These are phyloP conservation scores for Indicator indicator DNA, from an alignment of 2,113 vertebrate genomes.

Conservation along the genomic window DNA sequence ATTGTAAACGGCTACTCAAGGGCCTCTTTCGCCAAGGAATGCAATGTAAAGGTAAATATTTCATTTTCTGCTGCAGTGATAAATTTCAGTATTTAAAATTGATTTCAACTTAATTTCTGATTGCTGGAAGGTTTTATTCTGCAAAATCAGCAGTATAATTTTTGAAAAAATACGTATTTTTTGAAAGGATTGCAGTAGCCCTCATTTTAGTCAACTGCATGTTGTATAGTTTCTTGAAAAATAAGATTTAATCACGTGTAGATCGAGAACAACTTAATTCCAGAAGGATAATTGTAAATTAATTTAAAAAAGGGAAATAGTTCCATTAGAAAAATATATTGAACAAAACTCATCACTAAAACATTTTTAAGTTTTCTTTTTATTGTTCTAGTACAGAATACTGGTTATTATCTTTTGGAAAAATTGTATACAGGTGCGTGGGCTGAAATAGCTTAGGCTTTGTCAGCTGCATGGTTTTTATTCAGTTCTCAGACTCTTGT, in stretches of 20 bases:
- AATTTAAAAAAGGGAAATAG: not conserved
- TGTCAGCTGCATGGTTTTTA: not conserved
- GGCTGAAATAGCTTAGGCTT: not conserved
- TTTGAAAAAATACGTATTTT: not conserved
- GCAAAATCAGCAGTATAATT: not conserved
- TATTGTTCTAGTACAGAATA: not conserved
- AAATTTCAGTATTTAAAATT: not conserved
- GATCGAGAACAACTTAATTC: not conserved
- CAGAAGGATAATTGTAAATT: not conserved
- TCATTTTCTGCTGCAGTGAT: not conserved
- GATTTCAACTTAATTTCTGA: not conserved
- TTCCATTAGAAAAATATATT: not conserved
- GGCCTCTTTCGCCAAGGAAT: conserved; percentile 98
- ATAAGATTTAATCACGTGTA: not conserved
- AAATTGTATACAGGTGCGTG: not conserved
- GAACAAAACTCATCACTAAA: not conserved
- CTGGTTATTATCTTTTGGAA: not conserved
- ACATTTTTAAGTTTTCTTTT: not conserved
- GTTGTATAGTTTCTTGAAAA: not conserved
- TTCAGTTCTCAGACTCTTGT: not conserved
- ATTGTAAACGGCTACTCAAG: conserved; percentile 95
- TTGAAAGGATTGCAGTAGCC: not conserved
- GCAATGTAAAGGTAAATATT: conserved; percentile 93
- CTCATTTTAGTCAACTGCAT: not conserved
- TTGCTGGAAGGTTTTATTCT: not conserved